Evolutionary conservation across 2,113 vertebrate genomes (phyloP), one percentile per base, ranked within the genome.

Genomic region (Tiliqua scincoides): DNA sequence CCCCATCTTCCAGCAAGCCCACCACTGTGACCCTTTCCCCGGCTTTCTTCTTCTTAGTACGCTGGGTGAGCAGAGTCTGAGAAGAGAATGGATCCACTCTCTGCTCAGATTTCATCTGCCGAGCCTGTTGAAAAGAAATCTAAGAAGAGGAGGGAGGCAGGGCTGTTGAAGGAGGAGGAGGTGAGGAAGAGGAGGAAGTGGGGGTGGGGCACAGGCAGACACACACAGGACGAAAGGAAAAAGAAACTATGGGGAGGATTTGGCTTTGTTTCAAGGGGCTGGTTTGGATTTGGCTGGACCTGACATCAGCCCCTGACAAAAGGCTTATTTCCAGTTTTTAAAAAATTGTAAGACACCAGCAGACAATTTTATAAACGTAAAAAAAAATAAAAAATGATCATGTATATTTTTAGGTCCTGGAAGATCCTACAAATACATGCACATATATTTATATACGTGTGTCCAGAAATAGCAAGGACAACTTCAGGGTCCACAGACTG

Each of bases 401-500:
- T 23, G 5, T 84, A 93, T 84, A 84, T 87, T 91, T 92, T 91
- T 82, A 65, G 86, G 11, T 43, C 73, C 90, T 78, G 89, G 93
- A 86, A 92, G 93, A 40, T 35, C 89, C 93, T 93, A 25, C 18
- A 18, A 27, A 52, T 32, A 52, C 40, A 74, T 37, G 37, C 23
- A n/a, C n/a, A 27, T 62, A 14, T 25, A 83, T 61, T 79, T 91
- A 79, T 83, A 78, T 86, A 70, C 52, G 87, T 92, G 92, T 92
- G 92, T 89, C 93, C 91, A 94, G 91, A 84, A 89, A 85, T 81
- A 93, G 82, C 82, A 90, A 67, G 87, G n/a, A 85, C 88, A 90
- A 30, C 43, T 63, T 74, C 91, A 89, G 91, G 90, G 88, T 93
- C 93, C 93, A 91, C 89, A 93, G 93, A 90, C 93, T 75, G 85